phyloP scores from a whole-genome alignment of 2,113 vertebrate species.

The Polypterus senegalus region DNA sequence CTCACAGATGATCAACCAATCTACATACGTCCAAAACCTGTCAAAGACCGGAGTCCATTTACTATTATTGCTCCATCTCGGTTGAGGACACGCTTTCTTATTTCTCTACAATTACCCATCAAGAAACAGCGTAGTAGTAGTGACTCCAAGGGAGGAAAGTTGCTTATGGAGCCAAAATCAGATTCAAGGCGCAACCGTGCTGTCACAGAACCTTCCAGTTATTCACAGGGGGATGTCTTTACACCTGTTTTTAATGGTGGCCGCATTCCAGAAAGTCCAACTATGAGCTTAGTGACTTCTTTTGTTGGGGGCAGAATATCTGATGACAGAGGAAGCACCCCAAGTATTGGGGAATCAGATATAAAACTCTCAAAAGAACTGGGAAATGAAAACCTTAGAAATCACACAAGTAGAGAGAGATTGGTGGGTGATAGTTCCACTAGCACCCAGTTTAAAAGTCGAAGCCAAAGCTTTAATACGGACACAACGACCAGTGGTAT shows the following conservation, averaged over 20 bases:
- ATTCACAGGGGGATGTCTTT: constrained; percentile 63
- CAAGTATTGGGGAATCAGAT: constrained; percentile 58
- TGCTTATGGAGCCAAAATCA: constrained; percentile 59
- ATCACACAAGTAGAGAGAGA: constrained; percentile 79
- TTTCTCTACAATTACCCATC: constrained; percentile 80
- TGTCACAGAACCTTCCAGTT: constrained; percentile 74
- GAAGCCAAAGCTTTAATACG: constrained; percentile 96
- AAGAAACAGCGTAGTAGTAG: constrained; percentile 90
- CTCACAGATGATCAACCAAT: constrained; percentile 70
- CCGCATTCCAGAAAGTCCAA: constrained; percentile 70
- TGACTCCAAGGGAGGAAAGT: constrained; percentile 72
- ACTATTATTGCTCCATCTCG: constrained; percentile 81
- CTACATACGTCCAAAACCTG: constrained; percentile 68
- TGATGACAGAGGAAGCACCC: constrained; percentile 66
- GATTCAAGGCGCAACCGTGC: constrained; percentile 72
- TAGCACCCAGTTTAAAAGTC: constrained; percentile 84
- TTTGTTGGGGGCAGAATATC: constrained; percentile 67
- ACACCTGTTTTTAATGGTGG: constrained; percentile 54
- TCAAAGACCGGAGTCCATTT: constrained; percentile 87
- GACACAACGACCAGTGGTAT: constrained; percentile 97
- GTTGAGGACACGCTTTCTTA: constrained; percentile 81
- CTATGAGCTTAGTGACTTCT: constrained; percentile 79
- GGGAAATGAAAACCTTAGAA: constrained; percentile 56
- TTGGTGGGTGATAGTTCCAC: constrained; percentile 70
- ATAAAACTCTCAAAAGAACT: constrained; percentile 53